Conservation (phyloP, 2,888 invertebrate species). For the Mythimna ferrago region DNA sequence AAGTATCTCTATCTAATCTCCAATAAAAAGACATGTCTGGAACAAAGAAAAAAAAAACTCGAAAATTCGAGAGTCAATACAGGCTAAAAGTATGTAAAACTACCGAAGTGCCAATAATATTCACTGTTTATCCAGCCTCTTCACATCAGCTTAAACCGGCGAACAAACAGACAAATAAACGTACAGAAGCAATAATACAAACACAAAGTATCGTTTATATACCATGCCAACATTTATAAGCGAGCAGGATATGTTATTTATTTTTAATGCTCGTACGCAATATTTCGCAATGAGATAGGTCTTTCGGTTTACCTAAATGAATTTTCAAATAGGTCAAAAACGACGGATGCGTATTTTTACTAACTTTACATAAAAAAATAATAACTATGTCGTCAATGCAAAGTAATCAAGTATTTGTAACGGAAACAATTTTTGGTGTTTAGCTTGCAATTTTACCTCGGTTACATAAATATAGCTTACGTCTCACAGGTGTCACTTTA, state of each 20-base stretch:
- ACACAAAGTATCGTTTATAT: slow-evolving; percentile 24
- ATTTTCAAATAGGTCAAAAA: slow-evolving; percentile 22
- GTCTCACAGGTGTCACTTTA: slow-evolving; percentile 26
- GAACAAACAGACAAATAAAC: slow-evolving; percentile 18
- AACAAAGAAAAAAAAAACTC: background rate
- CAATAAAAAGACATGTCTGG: background rate
- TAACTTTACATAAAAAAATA: slow-evolving; percentile 9
- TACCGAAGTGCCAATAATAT: slow-evolving; percentile 20
- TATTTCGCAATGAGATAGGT: background rate
- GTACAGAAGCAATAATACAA: slow-evolving; percentile 7
- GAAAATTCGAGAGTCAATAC: background rate
- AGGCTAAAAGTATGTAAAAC: slow-evolving; percentile 9
- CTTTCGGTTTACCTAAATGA: background rate
- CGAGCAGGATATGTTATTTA: slow-evolving; percentile 10
- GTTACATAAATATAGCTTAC: slow-evolving; percentile 26
- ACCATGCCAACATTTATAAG: slow-evolving; percentile 10
- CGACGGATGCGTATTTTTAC: slow-evolving; percentile 12
- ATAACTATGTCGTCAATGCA: slow-evolving; percentile 15
- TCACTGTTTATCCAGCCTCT: slow-evolving; percentile 25
- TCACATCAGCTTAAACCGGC: slow-evolving; percentile 7
- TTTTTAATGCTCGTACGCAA: slow-evolving; percentile 2
- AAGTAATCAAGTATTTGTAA: slow-evolving; percentile 24
- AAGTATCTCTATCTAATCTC: too few species aligned
- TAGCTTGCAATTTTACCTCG: slow-evolving; percentile 1
- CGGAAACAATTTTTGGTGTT: slow-evolving; percentile 36